Base-by-base conservation (phyloP, 2,888 invertebrate species). In the Cantharis flavilabris region DNA sequence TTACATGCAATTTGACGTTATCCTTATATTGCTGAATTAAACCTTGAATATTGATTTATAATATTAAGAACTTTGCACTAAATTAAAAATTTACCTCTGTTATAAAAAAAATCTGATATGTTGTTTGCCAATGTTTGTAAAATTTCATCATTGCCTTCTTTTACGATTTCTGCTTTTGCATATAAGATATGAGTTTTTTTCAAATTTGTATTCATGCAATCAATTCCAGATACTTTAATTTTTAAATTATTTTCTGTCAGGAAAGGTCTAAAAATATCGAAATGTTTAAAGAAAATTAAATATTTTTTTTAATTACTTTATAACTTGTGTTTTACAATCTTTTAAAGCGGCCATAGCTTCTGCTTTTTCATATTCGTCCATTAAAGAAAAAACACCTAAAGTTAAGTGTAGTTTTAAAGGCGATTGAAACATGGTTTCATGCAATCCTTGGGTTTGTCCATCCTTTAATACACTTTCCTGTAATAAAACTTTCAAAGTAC, bases 151-250 rank as follows among this genome's bases (percentile, higher is more conserved):
- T 86, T 89, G 73, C 90, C 89, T 80, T 89, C 88, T 78, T 88
- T 84, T 14, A 84, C 81, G 72, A 88, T 83, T 73, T 85, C 83
- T 10, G 96, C 91, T 84, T 92, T 91, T 0, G 93, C 96, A 88
- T 95, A 98, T 3, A 98, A 87, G n/a, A 98, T 93, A 85, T 94
- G 89, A 0, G 95, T 94, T 76, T 93, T 91, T 72, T 91, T 89
- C 0, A 96, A 95, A 87, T 98, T 97, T 86, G 96, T 96, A 86
- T 97, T 96, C 96, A 98, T 97, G 83, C 95, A 95, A 76, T 96
- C 94, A 13, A 98, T 86, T 2, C 97, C 97, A 84, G 91, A 89
- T n/a, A 96, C 83, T 79, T 89, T 88, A n/a, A 96, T 87, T 81
- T 88, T 90, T 23, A 86, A 76, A n/a, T 84, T 83, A 11, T 85